These are phyloP conservation scores for Diglossa cyanea DNA, from an alignment of 2,797 vertebrate species.

Conservation along the genomic window DNA sequence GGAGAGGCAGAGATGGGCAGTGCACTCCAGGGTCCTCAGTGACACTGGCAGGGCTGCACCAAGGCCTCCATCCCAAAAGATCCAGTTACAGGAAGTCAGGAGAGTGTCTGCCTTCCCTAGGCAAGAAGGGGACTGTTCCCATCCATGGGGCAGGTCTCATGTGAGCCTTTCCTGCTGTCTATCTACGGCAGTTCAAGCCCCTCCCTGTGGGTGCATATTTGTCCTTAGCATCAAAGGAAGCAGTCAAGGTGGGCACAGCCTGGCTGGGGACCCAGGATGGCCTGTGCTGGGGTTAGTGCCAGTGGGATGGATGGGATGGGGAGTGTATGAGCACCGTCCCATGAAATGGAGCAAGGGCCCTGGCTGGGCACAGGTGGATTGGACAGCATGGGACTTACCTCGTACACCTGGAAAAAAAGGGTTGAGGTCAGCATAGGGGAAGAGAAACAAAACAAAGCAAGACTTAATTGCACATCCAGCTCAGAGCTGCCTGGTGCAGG, in stretches of 20 bases:
- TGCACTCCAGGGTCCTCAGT: background rate
- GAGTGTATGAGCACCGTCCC: constrained; percentile 21
- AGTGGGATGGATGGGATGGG: constrained; percentile 28
- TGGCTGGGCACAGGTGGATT: constrained; percentile 40
- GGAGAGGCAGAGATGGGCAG: background rate
- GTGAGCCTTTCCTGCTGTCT: background rate
- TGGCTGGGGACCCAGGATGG: background rate
- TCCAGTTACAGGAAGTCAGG: background rate
- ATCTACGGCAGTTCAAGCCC: background rate
- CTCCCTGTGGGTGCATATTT: fast-evolving
- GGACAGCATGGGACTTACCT: constrained; percentile 83
- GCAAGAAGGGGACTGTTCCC: background rate
- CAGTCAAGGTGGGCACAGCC: background rate
- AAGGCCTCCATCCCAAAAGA: background rate
- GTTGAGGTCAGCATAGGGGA: constrained; percentile 85
- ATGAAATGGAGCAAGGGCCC: constrained; percentile 14
- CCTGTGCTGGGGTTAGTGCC: constrained; percentile 40
- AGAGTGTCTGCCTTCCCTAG: background rate
- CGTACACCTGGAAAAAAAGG: constrained; percentile 92
- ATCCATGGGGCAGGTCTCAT: background rate
- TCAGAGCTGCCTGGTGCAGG: background rate
- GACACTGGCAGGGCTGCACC: background rate
- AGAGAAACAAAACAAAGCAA: constrained; percentile 79
- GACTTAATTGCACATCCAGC: constrained; percentile 73
- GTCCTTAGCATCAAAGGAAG: background rate